These are phyloP conservation scores for Drosophila affinis DNA, from an alignment of 2,888 invertebrate species.

Conservation along the genomic window DNA sequence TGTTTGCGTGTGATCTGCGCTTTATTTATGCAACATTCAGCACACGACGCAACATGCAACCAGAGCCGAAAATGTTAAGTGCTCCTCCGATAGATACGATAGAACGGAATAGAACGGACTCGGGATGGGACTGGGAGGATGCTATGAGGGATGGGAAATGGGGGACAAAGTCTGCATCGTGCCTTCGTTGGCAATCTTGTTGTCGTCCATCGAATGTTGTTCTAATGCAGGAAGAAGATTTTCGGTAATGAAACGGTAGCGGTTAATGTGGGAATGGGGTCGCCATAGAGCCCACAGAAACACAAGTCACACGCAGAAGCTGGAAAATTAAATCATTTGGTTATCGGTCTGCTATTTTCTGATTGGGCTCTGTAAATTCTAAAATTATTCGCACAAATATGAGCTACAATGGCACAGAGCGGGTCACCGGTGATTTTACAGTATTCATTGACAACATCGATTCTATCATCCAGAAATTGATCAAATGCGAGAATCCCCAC, in stretches of 20 bases:
- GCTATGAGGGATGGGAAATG: background rate
- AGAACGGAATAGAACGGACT: slow-evolving; percentile 9
- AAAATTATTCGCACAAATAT: background rate
- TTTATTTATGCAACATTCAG: slow-evolving; percentile 80
- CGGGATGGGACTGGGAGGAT: background rate
- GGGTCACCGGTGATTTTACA: background rate
- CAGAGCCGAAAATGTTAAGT: slow-evolving; percentile 77
- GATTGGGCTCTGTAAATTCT: background rate
- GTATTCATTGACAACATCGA: slow-evolving; percentile 31
- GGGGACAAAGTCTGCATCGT: slow-evolving; percentile 47
- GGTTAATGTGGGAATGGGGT: slow-evolving; percentile 53
- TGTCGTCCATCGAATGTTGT: slow-evolving; percentile 56
- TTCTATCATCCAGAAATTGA: slow-evolving; percentile 28
- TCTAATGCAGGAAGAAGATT: slow-evolving; percentile 60
- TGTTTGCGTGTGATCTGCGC: slow-evolving; percentile 79
- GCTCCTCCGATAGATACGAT: slow-evolving; percentile 38
- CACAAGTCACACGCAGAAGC: background rate
- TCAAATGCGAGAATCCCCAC: slow-evolving; percentile 27
- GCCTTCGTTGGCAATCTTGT: slow-evolving; percentile 54
- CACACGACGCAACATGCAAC: slow-evolving; percentile 76
- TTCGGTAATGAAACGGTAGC: slow-evolving; percentile 72
- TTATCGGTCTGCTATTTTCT: background rate
- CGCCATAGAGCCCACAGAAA: slow-evolving; percentile 9
- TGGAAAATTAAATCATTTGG: background rate
- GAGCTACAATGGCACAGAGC: background rate